Evolutionary conservation across 2,797 vertebrate species (phyloP), one percentile per base, ranked within the genome.

Genomic region (Astyanax mexicanus): DNA sequence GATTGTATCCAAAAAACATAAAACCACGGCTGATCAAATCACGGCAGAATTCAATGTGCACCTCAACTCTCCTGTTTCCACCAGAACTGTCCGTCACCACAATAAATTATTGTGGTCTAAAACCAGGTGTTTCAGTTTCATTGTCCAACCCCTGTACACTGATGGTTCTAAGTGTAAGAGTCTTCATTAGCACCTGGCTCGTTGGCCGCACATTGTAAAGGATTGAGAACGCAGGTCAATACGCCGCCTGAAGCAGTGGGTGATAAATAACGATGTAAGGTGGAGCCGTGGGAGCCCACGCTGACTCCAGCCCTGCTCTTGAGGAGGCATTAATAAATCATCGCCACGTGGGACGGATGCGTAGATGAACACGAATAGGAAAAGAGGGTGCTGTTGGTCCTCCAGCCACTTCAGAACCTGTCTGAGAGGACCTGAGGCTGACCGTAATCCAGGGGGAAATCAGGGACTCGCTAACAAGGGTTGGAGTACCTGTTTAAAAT

Each of bases 321-420:
- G 8, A 27, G 19, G 17, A 64, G 38, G 19, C 61, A 57, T 47
- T 45, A 55, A 57, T 67, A 67, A 67, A 47, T 57, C n/a, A 74
- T n/a, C 23, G 10, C 19, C 47, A 23, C 11, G 11, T 55, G n/a
- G 38, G n/a, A 54, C 60, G 38, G n/a, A 54, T 60, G 55, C 35
- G 44, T 45, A 17, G 13, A 45, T 5, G 17, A 13, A 32, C 27
- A 32, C 17, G 27, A n/a, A 17, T 32, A 29, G 55, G 60, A 4
- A n/a, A n/a, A n/a, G 11, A 3, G 37, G 25, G 37, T 35, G 23
- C 37, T 23, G 37, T 17, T 35, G 12, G 32, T 65, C 47, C 29
- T 49, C 44, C 2, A 32, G 38, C n/a, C 29, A 37, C 44, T n/a
- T 23, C 58, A n/a, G 9, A 21, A 17, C 55, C 15, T 2, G 10